These are phyloP conservation scores for Rhinella marina DNA, from an alignment of 2,797 vertebrate genomes.

Conservation along the genomic window DNA sequence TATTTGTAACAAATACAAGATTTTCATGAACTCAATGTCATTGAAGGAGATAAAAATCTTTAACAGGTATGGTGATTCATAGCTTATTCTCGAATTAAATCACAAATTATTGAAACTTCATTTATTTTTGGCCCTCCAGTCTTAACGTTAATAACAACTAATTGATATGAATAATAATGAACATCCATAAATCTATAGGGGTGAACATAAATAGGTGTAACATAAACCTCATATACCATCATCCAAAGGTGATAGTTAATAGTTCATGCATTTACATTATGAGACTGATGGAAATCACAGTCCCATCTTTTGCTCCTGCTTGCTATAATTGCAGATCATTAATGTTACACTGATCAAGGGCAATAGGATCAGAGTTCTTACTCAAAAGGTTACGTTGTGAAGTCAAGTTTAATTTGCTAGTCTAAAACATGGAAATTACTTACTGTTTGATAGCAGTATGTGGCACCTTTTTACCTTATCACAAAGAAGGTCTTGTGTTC, in stretches of 20 bases:
- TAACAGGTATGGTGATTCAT: background rate
- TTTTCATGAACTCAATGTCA: background rate
- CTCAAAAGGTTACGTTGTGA: conserved; percentile 59
- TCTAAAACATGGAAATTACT: conserved; percentile 73
- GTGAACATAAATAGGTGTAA: conserved; percentile 5
- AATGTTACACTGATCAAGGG: conserved; percentile 65
- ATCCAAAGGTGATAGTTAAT: conserved; percentile 6
- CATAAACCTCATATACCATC: background rate
- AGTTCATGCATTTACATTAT: conserved; percentile 48
- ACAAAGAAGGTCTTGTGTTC: conserved; percentile 69
- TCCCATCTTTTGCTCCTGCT: conserved; percentile 61
- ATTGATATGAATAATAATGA: conserved; percentile 3
- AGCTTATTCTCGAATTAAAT: background rate
- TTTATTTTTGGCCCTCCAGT: background rate
- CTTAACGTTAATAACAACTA: background rate
- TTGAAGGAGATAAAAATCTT: background rate
- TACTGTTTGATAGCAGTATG: conserved; percentile 65
- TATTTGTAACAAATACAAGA: background rate
- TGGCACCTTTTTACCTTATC: conserved; percentile 67
- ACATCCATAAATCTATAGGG: background rate
- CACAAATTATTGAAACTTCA: background rate
- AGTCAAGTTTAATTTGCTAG: conserved; percentile 70
- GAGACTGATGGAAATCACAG: conserved; percentile 54
- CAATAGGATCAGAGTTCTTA: conserved; percentile 61
- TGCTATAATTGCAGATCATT: conserved; percentile 66